Evolutionary conservation across 2,113 vertebrate genomes (phyloP), one percentile per base, ranked within the genome.

Genomic region (Willisornis vidua): DNA sequence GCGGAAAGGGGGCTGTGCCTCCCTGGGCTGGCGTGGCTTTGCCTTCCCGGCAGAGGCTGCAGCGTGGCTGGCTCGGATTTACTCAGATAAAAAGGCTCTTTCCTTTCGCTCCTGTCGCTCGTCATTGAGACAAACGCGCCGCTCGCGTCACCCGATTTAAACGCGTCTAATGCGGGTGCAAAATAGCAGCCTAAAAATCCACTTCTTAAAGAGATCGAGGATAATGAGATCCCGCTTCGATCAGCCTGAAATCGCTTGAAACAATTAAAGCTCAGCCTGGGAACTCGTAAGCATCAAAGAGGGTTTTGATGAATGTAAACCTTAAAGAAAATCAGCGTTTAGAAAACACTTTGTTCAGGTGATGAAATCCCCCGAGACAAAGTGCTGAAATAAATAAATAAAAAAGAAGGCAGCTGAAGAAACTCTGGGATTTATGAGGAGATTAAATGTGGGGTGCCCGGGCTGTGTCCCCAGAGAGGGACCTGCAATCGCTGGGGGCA

Each of bases 51-150:
- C 23, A 11, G 10, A 28, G 11, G 26, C 78, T 71, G 88, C 33
- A 22, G 78, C 48, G 37, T 5, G 14, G 29, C 46, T 19, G 12
- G 4, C 4, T 12, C 2, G 4, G 11, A 10, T 39, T 85, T 3
- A 0, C 19, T 20, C 10, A 15, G 39, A 31, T 48, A 14, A 84
- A 92, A 59, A 4, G 7, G 9, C 14, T 51, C 14, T 52, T 54
- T 46, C 39, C 11, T 73, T 39, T 49, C 31, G 5, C 67, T 45
- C 14, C 35, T 17, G 5, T 45, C 63, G 33, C n/a, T 14, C 4
- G 1, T 55, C 17, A 0, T 12, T 3, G 57, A 46, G 8, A 6
- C 7, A 37, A 65, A 28, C 14, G 0, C 0, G 7, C 19, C 46
- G 20, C 25, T 73, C 4, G 2, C 49, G 0, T 29, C 58, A 22